phyloP scores from a whole-genome alignment of 2,888 invertebrate species.

The Drosophila mayaguana region DNA sequence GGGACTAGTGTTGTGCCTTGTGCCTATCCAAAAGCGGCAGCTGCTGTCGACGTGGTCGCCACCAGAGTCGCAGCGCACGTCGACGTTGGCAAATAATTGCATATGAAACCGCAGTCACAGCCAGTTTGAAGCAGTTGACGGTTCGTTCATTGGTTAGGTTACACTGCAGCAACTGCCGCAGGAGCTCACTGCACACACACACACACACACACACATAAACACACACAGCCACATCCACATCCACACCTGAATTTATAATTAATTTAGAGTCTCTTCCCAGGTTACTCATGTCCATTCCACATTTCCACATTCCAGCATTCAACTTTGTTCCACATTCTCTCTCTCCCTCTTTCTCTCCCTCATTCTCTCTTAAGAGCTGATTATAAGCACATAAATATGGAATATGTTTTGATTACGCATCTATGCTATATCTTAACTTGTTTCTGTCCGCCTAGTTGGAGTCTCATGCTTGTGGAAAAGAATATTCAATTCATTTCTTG shows the following conservation, averaged over 20 bases:
- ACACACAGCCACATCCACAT: not conserved
- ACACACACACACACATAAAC: not conserved
- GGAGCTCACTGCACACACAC: constrained; percentile 10
- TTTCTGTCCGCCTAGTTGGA: not conserved
- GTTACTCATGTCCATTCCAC: not conserved
- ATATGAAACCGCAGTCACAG: constrained; percentile 75
- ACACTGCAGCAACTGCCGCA: constrained; percentile 40
- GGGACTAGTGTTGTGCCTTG: constrained; percentile 30
- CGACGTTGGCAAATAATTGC: constrained; percentile 70
- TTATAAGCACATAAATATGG: constrained; percentile 24
- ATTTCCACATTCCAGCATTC: not conserved
- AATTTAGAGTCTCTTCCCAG: constrained; percentile 41
- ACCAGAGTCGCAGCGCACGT: not conserved
- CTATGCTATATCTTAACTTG: not conserved
- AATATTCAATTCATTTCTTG: not conserved
- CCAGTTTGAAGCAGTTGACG: constrained; percentile 69
- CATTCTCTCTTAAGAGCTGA: constrained; percentile 1
- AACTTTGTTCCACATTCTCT: not conserved
- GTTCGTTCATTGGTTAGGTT: constrained; percentile 35
- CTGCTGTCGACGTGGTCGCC: constrained; percentile 36
- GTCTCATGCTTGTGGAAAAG: too few species aligned
- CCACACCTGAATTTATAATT: constrained; percentile 66
- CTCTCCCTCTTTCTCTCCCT: not conserved
- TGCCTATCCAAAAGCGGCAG: constrained; percentile 31
- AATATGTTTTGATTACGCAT: constrained; percentile 4